Conservation (phyloP, 2,888 invertebrate genomes). For the Cryptocephalus primarius region DNA sequence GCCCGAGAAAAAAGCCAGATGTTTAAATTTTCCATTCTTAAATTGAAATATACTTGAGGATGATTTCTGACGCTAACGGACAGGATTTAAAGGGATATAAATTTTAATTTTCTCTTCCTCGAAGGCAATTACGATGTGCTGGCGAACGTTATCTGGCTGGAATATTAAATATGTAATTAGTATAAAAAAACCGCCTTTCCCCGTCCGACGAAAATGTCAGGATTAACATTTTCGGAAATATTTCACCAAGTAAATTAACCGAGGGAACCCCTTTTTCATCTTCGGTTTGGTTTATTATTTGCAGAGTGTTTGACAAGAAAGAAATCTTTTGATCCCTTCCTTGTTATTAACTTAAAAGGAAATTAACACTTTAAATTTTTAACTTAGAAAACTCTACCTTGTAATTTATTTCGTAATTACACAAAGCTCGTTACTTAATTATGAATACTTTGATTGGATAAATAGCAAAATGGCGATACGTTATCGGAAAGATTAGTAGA, state of each 20-base stretch:
- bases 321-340: neutral
- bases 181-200: slow-evolving; percentile 2
- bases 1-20: slow-evolving; percentile 30
- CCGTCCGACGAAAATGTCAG: too few species aligned
- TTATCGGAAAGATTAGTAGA: too few species aligned
- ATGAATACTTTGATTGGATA: too few species aligned
- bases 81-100: slow-evolving; percentile 34
- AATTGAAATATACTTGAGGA: slow-evolving; percentile 27
- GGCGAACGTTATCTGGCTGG: slow-evolving; percentile 4
- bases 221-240: neutral
- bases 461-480: too few species aligned
- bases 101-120: slow-evolving; percentile 34
- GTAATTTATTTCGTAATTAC: too few species aligned
- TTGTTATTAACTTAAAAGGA: neutral
- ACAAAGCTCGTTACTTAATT: too few species aligned
- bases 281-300: too few species aligned
- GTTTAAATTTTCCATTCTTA: slow-evolving; percentile 23
- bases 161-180: slow-evolving; percentile 9
- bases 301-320: too few species aligned
- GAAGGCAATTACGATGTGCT: slow-evolving; percentile 26
- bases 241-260: neutral
- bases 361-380: neutral
- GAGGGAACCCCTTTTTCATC: neutral
- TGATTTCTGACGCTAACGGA: slow-evolving; percentile 21
- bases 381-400: too few species aligned